These are phyloP conservation scores for Elephantulus edwardii DNA, from an alignment of 2,113 vertebrate species.

Conservation along the genomic window DNA sequence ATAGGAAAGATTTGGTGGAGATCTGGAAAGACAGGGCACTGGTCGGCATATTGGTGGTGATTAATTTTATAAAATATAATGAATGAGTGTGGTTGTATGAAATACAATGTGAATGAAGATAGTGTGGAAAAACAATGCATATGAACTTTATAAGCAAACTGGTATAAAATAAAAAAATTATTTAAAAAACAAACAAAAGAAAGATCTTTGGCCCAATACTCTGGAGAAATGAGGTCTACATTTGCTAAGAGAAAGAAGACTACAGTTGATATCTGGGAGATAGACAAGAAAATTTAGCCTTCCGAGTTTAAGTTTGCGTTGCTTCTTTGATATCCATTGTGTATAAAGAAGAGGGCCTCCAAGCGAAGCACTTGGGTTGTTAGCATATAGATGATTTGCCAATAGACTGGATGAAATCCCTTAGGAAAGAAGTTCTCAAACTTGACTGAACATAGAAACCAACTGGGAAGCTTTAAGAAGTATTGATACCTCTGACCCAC, in stretches of 20 bases:
- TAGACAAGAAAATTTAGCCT: neutral
- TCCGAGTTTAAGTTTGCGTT: neutral
- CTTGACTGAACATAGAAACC: neutral
- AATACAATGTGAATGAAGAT: too few species aligned
- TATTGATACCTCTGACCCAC: rapidly evolving
- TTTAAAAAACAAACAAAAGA: too few species aligned
- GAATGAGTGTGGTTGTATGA: too few species aligned
- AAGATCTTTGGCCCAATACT: too few species aligned
- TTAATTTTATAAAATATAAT: too few species aligned
- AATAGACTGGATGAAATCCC: neutral
- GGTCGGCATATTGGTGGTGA: too few species aligned
- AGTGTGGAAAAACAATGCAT: too few species aligned
- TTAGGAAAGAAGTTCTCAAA: neutral
- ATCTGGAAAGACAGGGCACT: too few species aligned
- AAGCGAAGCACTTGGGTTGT: rapidly evolving
- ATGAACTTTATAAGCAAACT: too few species aligned
- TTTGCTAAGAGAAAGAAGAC: neutral
- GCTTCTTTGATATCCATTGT: rapidly evolving
- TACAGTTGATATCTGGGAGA: rapidly evolving
- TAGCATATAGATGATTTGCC: neutral
- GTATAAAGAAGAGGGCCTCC: too few species aligned
- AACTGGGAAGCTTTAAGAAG: neutral
- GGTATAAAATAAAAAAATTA: too few species aligned
- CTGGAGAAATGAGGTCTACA: neutral
- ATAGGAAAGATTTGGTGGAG: too few species aligned